Base-by-base conservation (phyloP, 2,113 vertebrate species). In the Bombycilla garrulus region DNA sequence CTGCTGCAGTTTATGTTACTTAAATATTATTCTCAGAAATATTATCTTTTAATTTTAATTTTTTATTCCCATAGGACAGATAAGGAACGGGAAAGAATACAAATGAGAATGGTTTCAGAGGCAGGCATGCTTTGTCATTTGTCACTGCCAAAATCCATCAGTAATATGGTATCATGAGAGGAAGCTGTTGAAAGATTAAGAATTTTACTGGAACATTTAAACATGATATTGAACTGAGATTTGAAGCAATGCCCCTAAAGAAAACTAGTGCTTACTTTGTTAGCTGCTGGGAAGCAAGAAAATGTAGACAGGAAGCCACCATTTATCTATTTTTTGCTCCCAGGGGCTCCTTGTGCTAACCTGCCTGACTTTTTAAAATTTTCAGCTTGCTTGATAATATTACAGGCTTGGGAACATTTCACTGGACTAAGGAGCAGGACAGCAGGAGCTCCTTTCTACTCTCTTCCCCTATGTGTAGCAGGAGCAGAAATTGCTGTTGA, bases 51-150 rank as follows among this genome's bases (percentile, higher is more conserved):
- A 57, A 90, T 82, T 97, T 97, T 96, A 88, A 91, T 93, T 96
- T 97, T 95, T 89, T 81, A 88, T 97, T 96, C 95, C 88, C 96
- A 53, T 86, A 89, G 94, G 96, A 97, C 65, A 97, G 95, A 96
- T 92, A 97, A 92, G 77, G 64, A 96, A 62, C 69, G 58, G 84
- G 50, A 96, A 92, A 77, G 92, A 96, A 96, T 71, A 44, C n/a
- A 95, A 96, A 96, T 93, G 92, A 96, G 80, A 95, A 95, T 77
- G 86, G 61, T 72, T 95, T 97, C 83, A 94, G 84, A 97, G 84
- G 94, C 87, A 92, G 57, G 86, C 90, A 94, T 88, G 35, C 87
- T 95, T 96, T 96, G 87, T 93, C 96, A 97, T 96, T 98, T 96
- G 89, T 96, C 96, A 91, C 81, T 94, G 95, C 74, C 95, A 96